These are phyloP conservation scores for Lasioglossum lativentre DNA, from an alignment of 2,888 invertebrate genomes.

Conservation along the genomic window DNA sequence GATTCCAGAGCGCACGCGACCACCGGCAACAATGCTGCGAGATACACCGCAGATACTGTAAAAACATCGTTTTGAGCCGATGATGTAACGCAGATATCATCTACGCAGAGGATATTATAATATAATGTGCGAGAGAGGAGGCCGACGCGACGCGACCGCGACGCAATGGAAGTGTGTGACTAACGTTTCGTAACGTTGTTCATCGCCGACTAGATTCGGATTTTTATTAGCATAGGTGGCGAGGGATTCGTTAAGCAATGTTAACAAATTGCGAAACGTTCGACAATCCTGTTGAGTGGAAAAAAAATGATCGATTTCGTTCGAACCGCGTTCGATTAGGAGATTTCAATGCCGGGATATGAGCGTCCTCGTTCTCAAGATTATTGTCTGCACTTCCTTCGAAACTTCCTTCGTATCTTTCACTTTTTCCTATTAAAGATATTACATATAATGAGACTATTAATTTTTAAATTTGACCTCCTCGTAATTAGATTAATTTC, in stretches of 20 bases:
- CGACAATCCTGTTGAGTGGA: neutral
- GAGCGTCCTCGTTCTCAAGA: slow-evolving; percentile 2
- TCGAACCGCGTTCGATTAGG: neutral
- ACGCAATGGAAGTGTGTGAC: slow-evolving; percentile 15
- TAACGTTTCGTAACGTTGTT: slow-evolving; percentile 42
- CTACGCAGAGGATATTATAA: slow-evolving; percentile 51
- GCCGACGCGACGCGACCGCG: slow-evolving; percentile 13
- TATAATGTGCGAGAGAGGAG: slow-evolving; percentile 37
- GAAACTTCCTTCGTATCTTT: neutral
- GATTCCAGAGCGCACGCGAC: slow-evolving; percentile 13
- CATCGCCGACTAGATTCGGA: slow-evolving; percentile 25
- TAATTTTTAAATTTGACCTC: neutral
- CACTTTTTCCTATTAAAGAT: neutral
- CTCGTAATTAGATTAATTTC: neutral
- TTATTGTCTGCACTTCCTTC: neutral
- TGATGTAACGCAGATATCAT: slow-evolving; percentile 62
- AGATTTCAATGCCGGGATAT: neutral
- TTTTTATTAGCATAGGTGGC: slow-evolving; percentile 21
- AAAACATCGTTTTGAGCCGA: slow-evolving; percentile 38
- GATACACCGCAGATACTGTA: slow-evolving; percentile 36
- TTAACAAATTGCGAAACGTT: slow-evolving; percentile 24
- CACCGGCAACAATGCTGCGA: neutral
- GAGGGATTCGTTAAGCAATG: slow-evolving; percentile 20
- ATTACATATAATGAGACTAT: neutral
- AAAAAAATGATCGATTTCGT: neutral